Evolutionary conservation across 1,140 invertebrate species (phyloP).

Genomic region (Lepidostoma basale): DNA sequence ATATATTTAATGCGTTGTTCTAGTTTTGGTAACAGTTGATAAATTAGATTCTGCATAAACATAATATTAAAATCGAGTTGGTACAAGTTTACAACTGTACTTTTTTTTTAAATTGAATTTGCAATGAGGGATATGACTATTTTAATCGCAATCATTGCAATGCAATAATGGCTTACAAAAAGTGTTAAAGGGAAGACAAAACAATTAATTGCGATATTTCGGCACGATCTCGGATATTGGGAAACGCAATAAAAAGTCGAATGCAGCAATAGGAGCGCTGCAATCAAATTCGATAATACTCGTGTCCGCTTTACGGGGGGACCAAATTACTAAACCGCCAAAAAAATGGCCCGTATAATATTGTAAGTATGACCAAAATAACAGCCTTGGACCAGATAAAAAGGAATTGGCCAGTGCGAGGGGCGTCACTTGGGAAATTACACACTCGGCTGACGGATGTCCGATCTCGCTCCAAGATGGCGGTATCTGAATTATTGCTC

Average conservation of each 20-base stretch:
- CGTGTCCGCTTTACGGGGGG: slow-evolving; percentile 1
- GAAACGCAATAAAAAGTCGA: neutral
- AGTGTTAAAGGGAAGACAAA: no score
- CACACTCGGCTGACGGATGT: neutral
- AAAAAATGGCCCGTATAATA: slow-evolving; percentile 16
- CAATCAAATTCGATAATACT: neutral
- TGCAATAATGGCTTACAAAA: no score
- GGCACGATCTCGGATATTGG: slow-evolving; percentile 13
- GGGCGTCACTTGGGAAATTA: slow-evolving; percentile 21
- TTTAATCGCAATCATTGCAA: no score
- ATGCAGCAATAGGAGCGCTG: neutral
- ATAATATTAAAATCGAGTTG: no score
- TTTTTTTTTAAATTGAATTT: no score
- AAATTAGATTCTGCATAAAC: no score
- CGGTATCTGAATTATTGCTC: neutral
- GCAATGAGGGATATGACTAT: no score
- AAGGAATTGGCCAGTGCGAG: slow-evolving; percentile 18
- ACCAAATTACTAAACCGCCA: slow-evolving; percentile 30
- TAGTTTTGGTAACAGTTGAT: no score
- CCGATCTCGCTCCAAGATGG: neutral
- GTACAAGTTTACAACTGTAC: no score
- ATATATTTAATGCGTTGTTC: no score
- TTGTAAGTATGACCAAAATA: slow-evolving; percentile 17
- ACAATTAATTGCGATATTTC: no score
- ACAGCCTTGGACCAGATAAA: slow-evolving; percentile 30